Evolutionary conservation across 2,888 invertebrate genomes (phyloP).

Genomic region (Deilephila elpenor): DNA sequence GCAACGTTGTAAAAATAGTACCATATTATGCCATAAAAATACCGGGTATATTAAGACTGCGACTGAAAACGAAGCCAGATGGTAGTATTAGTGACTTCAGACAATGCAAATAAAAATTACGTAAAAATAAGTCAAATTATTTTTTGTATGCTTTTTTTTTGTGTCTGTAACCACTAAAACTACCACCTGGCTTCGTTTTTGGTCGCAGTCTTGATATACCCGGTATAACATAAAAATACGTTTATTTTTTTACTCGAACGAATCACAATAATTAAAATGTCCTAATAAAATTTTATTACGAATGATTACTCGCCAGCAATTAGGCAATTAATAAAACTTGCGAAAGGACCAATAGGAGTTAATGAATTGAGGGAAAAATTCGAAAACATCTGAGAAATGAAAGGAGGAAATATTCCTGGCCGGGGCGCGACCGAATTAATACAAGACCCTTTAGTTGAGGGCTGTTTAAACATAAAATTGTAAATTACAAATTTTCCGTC

Average conservation of each 20-base stretch:
- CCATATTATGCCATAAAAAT: too few species aligned
- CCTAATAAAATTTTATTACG: not conserved
- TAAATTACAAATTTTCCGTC: not conserved
- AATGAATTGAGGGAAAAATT: conserved; percentile 20
- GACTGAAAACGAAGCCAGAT: too few species aligned
- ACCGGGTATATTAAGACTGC: too few species aligned
- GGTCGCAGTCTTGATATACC: too few species aligned
- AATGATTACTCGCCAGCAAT: not conserved
- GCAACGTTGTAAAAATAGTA: too few species aligned
- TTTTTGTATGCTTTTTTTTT: too few species aligned
- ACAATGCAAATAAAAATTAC: too few species aligned
- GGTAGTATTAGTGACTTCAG: too few species aligned
- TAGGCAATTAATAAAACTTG: conserved; percentile 14
- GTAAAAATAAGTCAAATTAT: too few species aligned
- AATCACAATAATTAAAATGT: not conserved
- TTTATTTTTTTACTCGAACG: not conserved
- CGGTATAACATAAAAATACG: too few species aligned
- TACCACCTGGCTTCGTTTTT: too few species aligned
- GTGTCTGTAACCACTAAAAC: too few species aligned
- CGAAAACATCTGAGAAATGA: conserved; percentile 13
- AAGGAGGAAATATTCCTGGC: conserved; percentile 23
- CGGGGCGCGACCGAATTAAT: conserved; percentile 28
- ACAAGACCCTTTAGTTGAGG: not conserved
- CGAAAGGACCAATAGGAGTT: conserved; percentile 10
- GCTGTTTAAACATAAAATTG: not conserved